Percentiles rank a stretch among this genome's conserved stretches.
These are phyloP conservation scores for Gambusia yucatana DNA, from an alignment of 2,797 vertebrate genomes.

Conservation along the genomic window DNA sequence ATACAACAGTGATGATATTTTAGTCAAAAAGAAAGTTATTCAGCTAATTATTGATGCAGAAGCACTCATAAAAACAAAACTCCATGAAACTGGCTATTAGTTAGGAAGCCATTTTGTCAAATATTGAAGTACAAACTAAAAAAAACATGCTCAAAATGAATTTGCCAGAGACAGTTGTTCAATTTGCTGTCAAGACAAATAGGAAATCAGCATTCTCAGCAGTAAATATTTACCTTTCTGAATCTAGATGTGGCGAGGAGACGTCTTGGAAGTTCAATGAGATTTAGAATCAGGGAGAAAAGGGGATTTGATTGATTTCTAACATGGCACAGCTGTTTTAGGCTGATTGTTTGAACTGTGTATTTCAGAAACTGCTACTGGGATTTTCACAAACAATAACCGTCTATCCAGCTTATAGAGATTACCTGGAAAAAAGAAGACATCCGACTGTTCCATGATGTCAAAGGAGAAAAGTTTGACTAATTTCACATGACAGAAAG, in stretches of 20 bases:
- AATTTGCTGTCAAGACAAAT: not conserved
- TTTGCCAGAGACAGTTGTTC: not conserved
- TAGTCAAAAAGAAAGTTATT: not conserved
- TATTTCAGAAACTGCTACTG: conserved; percentile 1
- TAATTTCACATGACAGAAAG: not conserved
- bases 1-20: not conserved
- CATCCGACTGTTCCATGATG: not conserved
- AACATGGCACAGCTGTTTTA: not conserved
- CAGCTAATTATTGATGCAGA: not conserved
- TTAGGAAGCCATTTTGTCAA: not conserved
- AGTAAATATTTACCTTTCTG: not conserved
- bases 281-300: not conserved
- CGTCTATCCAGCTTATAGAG: not conserved
- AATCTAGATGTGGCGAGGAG: not conserved
- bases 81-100: not conserved
- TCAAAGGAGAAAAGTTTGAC: not conserved
- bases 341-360: not conserved
- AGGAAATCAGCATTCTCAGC: not conserved
- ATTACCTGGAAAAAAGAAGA: not conserved
- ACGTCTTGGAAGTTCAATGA: not conserved
- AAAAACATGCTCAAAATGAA: not conserved
- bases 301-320: not conserved
- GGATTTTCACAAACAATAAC: not conserved
- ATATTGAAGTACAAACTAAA: not conserved
- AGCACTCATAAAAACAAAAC: not conserved